phyloP scores from a whole-genome alignment of 1,140 invertebrate genomes.

The Rhopalosiphum maidis region DNA sequence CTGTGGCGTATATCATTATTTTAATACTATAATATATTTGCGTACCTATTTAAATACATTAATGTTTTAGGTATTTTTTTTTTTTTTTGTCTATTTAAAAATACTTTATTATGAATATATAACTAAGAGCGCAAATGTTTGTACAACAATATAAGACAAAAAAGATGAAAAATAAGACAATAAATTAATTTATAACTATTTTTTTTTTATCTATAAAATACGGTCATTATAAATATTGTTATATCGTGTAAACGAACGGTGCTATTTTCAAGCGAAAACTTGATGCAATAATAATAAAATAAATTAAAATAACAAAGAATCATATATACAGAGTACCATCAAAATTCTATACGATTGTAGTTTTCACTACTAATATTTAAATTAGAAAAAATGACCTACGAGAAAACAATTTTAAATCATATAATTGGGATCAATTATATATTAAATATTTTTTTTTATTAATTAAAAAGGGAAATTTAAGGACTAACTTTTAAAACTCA shows the following conservation, averaged over 20 bases:
- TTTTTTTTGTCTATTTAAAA: neutral
- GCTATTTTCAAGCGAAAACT: neutral
- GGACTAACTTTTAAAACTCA: no score
- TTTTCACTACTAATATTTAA: no score
- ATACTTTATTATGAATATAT: neutral
- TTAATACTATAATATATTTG: neutral
- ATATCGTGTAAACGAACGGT: neutral
- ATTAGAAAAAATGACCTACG: no score
- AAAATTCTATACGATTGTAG: no score
- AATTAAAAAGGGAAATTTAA: no score
- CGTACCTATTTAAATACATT: neutral
- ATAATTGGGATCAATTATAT: no score
- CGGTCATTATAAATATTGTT: neutral
- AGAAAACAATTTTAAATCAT: no score
- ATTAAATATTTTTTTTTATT: no score
- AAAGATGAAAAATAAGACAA: neutral
- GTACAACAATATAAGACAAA: neutral
- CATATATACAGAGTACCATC: neutral
- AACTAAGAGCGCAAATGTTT: neutral
- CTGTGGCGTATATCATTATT: neutral
- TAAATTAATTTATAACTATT: neutral
- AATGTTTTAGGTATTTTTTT: neutral
- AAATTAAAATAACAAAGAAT: neutral
- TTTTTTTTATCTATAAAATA: neutral
- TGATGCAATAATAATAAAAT: neutral